These are phyloP conservation scores for Microchrysa polita DNA, from an alignment of 2,888 invertebrate species.

Conservation along the genomic window DNA sequence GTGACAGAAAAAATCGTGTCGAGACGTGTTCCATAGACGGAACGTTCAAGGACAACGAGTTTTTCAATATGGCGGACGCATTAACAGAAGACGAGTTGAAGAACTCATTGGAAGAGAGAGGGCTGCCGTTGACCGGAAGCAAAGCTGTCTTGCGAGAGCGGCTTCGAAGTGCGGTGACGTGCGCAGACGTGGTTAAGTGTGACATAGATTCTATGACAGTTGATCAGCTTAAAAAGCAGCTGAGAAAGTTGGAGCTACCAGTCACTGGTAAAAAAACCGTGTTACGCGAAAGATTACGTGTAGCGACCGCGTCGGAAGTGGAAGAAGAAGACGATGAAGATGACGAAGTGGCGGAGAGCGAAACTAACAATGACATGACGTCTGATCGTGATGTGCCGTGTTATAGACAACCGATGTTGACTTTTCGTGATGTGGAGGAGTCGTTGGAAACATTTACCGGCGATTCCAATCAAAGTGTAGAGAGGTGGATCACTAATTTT, in stretches of 20 bases:
- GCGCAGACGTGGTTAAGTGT: neutral
- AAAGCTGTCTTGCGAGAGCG: neutral
- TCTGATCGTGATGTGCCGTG: neutral
- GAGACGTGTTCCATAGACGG: no score
- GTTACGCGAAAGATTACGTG: neutral
- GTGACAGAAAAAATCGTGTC: no score
- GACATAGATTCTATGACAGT: neutral
- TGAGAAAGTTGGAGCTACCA: neutral
- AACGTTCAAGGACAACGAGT: no score
- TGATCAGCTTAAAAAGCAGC: neutral
- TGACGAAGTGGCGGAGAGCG: neutral
- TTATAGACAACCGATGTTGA: constrained; percentile 2
- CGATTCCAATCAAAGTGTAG: constrained; percentile 15
- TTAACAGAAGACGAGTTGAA: no score
- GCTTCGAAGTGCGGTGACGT: neutral
- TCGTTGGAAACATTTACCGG: constrained; percentile 18
- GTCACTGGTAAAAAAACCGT: neutral
- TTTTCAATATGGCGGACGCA: no score
- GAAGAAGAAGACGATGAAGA: neutral
- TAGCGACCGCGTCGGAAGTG: neutral
- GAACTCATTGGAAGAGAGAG: no score
- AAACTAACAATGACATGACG: neutral
- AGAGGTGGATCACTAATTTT: constrained; percentile 1
- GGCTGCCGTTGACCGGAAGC: no score
- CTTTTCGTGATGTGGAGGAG: constrained; percentile 16